Evolutionary conservation across 2,797 vertebrate genomes (phyloP).

Genomic region (Eospalax fontanierii): DNA sequence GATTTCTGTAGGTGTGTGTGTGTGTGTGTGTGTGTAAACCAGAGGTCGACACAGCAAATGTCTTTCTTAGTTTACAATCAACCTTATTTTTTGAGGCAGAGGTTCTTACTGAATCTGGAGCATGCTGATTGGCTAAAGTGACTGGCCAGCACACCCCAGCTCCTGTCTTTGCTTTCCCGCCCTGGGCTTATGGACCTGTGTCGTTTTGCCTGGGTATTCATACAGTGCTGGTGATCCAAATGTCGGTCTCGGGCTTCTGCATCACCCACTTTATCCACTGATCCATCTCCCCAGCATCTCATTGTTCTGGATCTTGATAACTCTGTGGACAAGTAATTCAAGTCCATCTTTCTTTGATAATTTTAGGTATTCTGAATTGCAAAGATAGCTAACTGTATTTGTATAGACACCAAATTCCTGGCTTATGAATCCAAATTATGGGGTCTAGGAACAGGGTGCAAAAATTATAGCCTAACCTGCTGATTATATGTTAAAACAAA

Average conservation of each 20-base stretch:
- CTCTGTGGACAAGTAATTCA: background rate
- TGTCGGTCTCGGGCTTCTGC: background rate
- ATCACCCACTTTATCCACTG: too few species aligned
- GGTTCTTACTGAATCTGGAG: background rate
- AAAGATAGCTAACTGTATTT: background rate
- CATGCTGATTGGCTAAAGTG: background rate
- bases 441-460: background rate
- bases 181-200: background rate
- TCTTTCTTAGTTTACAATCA: too few species aligned
- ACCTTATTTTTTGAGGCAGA: background rate
- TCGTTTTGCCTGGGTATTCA: background rate
- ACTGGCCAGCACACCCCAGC: background rate
- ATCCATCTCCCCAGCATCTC: background rate
- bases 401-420: background rate
- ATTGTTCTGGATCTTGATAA: background rate
- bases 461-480: conserved; percentile 17
- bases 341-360: background rate
- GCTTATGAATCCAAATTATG: background rate
- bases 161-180: background rate
- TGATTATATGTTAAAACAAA: conserved; percentile 51
- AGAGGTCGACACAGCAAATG: too few species aligned
- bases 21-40: background rate
- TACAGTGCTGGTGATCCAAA: background rate
- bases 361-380: background rate
- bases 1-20: too few species aligned